Evolutionary conservation across 1,140 invertebrate genomes (phyloP).

Genomic region (Cherax destructor): DNA sequence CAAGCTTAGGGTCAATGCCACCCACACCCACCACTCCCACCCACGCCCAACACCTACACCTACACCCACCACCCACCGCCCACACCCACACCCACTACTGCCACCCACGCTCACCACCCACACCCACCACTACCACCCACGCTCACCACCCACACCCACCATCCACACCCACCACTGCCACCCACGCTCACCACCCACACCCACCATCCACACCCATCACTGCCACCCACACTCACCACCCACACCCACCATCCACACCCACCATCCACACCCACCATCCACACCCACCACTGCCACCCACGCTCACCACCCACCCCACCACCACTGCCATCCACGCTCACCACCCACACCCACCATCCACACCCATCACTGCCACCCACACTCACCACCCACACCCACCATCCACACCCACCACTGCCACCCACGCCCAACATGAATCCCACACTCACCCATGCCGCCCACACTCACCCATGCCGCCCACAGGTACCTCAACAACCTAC

Average conservation of each 20-base stretch:
- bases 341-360: not conserved
- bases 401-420: not conserved
- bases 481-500: conserved; percentile 66
- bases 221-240: too few relatives aligned
- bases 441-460: too few relatives aligned
- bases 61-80: not conserved
- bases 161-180: too few relatives aligned
- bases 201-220: too few relatives aligned
- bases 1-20: too few relatives aligned
- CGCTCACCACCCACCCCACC: not conserved
- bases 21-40: too few relatives aligned
- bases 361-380: not conserved
- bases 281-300: not conserved
- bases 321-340: not conserved
- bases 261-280: not conserved
- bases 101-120: not conserved
- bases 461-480: not conserved
- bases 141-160: too few relatives aligned
- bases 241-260: too few relatives aligned
- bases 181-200: too few relatives aligned
- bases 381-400: not conserved
- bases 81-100: too few relatives aligned
- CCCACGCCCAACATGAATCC: not conserved
- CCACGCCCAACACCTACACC: not conserved
- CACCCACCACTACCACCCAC: not conserved